Base-by-base conservation (phyloP, 2,888 invertebrate species). In the Hololepta plana region DNA sequence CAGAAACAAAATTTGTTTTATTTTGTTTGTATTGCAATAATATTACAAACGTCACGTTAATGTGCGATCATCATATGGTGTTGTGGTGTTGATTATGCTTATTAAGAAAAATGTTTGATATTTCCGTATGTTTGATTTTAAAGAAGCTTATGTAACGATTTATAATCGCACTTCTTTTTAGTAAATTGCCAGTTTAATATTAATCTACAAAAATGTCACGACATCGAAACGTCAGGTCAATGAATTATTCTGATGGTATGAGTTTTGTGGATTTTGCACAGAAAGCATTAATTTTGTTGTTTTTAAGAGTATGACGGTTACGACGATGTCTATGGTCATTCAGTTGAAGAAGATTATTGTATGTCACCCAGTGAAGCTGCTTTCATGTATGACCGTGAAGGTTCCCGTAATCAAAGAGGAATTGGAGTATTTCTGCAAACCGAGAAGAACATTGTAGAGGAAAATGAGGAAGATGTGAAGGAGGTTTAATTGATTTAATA, bases 291-390 rank as follows among this genome's bases (percentile, higher is more conserved):
- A 4, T 13, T 20, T 11, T 4, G 20, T 9, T 27, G 20, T 38
- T 35, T 54, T 57, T 15, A 45, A 75, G 91, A 91, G 45, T 90
- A 82, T 47, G 90, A 90, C 44, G 77, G 71, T 9, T 82, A 82
- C 43, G 84, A 87, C 45, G 87, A 85, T 59, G 70, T 84, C 32
- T 93, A 88, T 51, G 91, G 91, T 7, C 82, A 85, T 53, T 91
- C 91, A 3, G 76, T 90, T 20, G 93, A 93, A 54, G 91, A 93
- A 46, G 88, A 88, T 47, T 79, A 71, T 52, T 80, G 77, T 47
- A 72, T 88, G 43, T 93, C 91, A 8, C 90, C 91, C 3, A 79
- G 80, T 46, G 84, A 87, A 59, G 62, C 72, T 19, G 67, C 72
- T 32, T 91, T 84, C 60, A 62, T 90, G 46, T 91, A 72, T 47